phyloP scores from a whole-genome alignment of 1,140 invertebrate genomes.

The Amphibalanus amphitrite region DNA sequence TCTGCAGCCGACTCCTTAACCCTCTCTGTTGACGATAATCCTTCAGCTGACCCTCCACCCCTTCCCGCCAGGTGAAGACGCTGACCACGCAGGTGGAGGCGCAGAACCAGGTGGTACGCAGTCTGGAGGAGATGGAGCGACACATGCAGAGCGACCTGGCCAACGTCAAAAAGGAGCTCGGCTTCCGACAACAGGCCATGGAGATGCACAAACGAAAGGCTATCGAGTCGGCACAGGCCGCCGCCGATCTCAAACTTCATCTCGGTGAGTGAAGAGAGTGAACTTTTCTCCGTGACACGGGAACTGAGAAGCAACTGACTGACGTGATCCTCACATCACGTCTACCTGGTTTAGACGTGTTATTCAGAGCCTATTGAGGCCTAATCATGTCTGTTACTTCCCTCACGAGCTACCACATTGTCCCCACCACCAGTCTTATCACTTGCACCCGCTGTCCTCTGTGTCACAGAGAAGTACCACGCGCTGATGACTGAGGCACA shows the following conservation, averaged over 20 bases:
- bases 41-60: neutral
- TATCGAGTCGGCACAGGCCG: constrained; percentile 79
- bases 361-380: too few species aligned
- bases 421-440: too few species aligned
- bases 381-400: too few species aligned
- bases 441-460: too few species aligned
- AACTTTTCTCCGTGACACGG: too few species aligned
- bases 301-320: too few species aligned
- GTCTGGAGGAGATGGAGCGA: constrained; percentile 92
- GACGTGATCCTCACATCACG: too few species aligned
- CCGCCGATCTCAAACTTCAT: constrained; percentile 92
- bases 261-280: constrained; percentile 57
- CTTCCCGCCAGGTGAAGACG: constrained; percentile 18
- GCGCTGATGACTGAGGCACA: constrained; percentile 94
- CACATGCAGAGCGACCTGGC: constrained; percentile 79
- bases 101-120: constrained; percentile 82
- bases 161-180: constrained; percentile 85
- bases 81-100: constrained; percentile 51
- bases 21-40: too few species aligned
- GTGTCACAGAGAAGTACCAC: constrained; percentile 76
- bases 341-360: too few species aligned
- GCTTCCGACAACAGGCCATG: constrained; percentile 77
- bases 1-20: too few species aligned
- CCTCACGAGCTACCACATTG: too few species aligned
- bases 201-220: constrained; percentile 97